These are phyloP conservation scores for Rhipidura dahli DNA, from an alignment of 2,113 vertebrate species.

Conservation along the genomic window DNA sequence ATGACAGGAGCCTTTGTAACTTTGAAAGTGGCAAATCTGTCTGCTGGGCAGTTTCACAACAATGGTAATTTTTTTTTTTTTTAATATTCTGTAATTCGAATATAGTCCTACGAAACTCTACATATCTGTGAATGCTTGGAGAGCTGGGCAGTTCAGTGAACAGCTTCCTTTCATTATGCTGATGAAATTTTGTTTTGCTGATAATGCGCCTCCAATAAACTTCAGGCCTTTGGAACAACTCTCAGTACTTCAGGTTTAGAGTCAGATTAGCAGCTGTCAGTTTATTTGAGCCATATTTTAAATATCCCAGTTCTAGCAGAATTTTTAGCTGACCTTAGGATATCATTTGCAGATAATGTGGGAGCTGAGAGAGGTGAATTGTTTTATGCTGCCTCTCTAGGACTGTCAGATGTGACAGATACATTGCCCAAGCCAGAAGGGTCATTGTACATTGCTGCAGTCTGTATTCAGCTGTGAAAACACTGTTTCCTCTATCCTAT, in stretches of 20 bases:
- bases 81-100: background rate
- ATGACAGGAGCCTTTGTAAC: background rate
- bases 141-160: background rate
- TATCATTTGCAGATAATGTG: background rate
- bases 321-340: background rate
- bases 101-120: background rate
- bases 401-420: background rate
- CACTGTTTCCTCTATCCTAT: background rate
- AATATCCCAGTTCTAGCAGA: background rate
- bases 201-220: background rate
- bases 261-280: background rate
- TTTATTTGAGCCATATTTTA: background rate
- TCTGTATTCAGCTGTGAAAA: background rate
- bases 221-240: background rate
- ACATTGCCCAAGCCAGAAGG: background rate
- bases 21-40: background rate
- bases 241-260: background rate
- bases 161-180: background rate
- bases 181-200: background rate
- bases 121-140: accelerated
- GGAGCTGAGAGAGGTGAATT: background rate
- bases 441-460: background rate
- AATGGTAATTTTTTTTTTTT: background rate
- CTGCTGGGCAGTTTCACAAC: background rate
- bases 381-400: background rate